Base-by-base conservation (phyloP, 2,113 vertebrate genomes). In the Piaya cayana region DNA sequence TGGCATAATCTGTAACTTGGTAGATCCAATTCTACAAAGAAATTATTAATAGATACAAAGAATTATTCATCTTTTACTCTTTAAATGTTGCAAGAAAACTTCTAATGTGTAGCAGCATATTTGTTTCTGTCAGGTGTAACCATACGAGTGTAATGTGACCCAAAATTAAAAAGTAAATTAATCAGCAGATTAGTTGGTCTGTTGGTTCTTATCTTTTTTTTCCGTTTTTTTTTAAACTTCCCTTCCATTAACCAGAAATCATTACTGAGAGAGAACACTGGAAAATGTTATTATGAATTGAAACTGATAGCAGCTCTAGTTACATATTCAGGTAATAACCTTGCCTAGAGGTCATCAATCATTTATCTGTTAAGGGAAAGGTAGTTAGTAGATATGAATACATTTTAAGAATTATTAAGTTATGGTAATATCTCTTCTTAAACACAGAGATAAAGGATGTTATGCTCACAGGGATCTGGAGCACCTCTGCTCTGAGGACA, bases 251-350 rank as follows among this genome's bases (percentile, higher is more conserved):
- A 47, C 32, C 45, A 82, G 82, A 85, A 85, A 36, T 39, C 11
- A 90, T 67, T 60, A 36, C 56, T 91, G 64, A 67, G 64, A 85
- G 70, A 91, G 62, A 91, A 68, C 76, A 85, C 76, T 85, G 36
- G n/a, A 75, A 78, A 82, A 32, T 88, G 25, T 86, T 93, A 96
- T 91, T 94, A 87, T 56, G 30, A 87, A 72, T 16, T 94, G 69
- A 93, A 68, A 42, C 18, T 9, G 74, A 7, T 71, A 95, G 64
- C 75, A 75, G 49, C 52, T 89, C 30, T 39, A 87, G 62, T 75
- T 47, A 75, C 23, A 30, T 71, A 90, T 90, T 52, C 58, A 78
- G 47, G 74, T 87, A 91, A 91, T 86, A 74, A 76, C 91, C 78
- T 87, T 78, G 49, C 58, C 78, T 82, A 25, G 49, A 79, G 43